phyloP scores from a whole-genome alignment of 1,140 invertebrate species.

The Zaprionus lachaisei region DNA sequence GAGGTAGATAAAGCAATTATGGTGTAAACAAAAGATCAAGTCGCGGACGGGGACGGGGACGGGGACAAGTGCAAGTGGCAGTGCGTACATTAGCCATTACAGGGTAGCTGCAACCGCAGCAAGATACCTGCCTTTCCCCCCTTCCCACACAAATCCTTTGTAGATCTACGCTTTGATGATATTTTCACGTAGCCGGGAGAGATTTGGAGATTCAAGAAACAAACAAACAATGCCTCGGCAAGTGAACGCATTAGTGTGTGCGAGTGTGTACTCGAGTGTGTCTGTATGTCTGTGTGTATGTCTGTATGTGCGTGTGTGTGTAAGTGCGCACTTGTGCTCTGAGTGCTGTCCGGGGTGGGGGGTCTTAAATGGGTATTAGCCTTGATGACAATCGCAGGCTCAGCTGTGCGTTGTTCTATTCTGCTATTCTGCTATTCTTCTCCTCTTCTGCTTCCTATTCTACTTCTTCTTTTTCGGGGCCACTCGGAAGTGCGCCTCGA shows the following conservation, averaged over 20 bases:
- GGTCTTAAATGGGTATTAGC: conserved; percentile 48
- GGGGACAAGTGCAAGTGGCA: conserved; percentile 55
- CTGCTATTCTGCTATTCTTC: background rate
- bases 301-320: background rate
- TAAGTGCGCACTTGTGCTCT: background rate
- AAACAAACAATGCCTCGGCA: conserved; percentile 35
- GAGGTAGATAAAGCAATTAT: conserved; percentile 19
- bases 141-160: conserved; percentile 8
- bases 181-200: conserved; percentile 53
- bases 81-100: conserved; percentile 76
- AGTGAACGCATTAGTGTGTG: conserved; percentile 5
- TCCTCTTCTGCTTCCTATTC: background rate
- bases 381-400: conserved; percentile 48
- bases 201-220: conserved; percentile 61
- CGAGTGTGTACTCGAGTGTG: background rate
- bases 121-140: background rate
- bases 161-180: conserved; percentile 69
- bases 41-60: conserved; percentile 3
- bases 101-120: conserved; percentile 38
- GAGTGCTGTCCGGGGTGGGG: background rate
- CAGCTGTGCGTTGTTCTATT: background rate
- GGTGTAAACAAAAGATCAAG: conserved; percentile 69
- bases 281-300: background rate
- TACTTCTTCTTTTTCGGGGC: background rate
- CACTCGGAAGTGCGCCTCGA: conserved; percentile 54